Base-by-base conservation (phyloP, 2,113 vertebrate species). In the Peucedramus taeniatus region DNA sequence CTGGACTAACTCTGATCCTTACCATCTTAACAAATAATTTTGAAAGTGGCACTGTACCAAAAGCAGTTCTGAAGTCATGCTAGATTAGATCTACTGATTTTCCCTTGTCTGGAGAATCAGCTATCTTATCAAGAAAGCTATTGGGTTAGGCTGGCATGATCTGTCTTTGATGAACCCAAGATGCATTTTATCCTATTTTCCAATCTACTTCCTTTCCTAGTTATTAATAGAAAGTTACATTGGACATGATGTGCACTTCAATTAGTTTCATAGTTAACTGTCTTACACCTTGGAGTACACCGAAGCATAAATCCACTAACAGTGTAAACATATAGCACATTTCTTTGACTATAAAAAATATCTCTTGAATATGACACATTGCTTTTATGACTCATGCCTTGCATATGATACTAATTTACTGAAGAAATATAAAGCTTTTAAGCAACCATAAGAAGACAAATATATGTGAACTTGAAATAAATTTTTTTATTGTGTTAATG, bases 1-100 rank as follows among this genome's bases (percentile, higher is more conserved):
- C 64, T 83, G 26, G 57, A 33, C 15, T 80, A 69, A 51, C 26
- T 83, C 26, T 2, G 9, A 47, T 33, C 54, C 39, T 70, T 92
- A 75, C 71, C 35, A 59, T 35, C 56, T 59, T 59, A 87, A 83
- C 24, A 84, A 90, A 93, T 57, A 91, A 81, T 93, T 93, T 84
- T 91, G 64, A 71, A 94, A 89, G 51, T 59, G n/a, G 39, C 51
- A 47, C 56, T 63, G 33, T 59, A 89, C 60, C 60, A 89, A 84
- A 93, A 91, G 69, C 23, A 64, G 11, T 70, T 74, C 92, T 89
- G 72, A 87, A 96, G 87, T 87, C 77, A 75, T n/a, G 61, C 47
- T 60, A 94, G 93, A 96, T 96, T 91, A 96, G 51, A 95, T 91
- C 89, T 96, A 74, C 76, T 66, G 69, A 69, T 82, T 91, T 94